These are phyloP conservation scores for Cephus cinctus DNA, from an alignment of 1,140 invertebrate species.

Conservation along the genomic window DNA sequence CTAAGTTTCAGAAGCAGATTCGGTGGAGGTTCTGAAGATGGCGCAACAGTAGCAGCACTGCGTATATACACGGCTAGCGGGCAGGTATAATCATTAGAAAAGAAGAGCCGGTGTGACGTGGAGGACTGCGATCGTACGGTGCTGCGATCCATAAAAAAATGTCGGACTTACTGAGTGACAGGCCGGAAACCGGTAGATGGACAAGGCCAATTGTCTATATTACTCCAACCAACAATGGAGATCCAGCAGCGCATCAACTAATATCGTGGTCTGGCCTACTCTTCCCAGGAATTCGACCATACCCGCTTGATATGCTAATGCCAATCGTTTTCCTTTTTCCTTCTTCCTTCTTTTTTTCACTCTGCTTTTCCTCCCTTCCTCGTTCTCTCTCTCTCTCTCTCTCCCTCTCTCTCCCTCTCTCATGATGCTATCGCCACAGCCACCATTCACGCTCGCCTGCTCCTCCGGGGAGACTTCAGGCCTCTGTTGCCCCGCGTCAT, in stretches of 20 bases:
- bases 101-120: no score
- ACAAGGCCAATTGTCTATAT: slow-evolving; percentile 57
- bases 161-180: slow-evolving; percentile 52
- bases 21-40: no score
- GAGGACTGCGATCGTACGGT: no score
- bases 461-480: slow-evolving; percentile 33
- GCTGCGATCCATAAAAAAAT: slow-evolving; percentile 55
- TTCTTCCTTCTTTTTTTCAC: background rate
- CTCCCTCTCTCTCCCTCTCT: no score
- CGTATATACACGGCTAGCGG: no score
- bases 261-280: slow-evolving; percentile 29
- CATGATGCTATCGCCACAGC: no score
- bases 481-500: no score
- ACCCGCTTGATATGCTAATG: slow-evolving; percentile 47
- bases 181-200: slow-evolving; percentile 53
- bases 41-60: no score
- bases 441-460: slow-evolving; percentile 39
- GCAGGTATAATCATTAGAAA: no score
- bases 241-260: slow-evolving; percentile 18
- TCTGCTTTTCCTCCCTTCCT: background rate
- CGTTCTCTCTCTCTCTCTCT: no score
- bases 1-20: no score
- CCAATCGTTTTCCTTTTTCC: slow-evolving; percentile 36
- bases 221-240: slow-evolving; percentile 51
- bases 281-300: slow-evolving; percentile 50